These are phyloP conservation scores for Micrasema minimum DNA, from an alignment of 1,140 invertebrate genomes.

Conservation along the genomic window DNA sequence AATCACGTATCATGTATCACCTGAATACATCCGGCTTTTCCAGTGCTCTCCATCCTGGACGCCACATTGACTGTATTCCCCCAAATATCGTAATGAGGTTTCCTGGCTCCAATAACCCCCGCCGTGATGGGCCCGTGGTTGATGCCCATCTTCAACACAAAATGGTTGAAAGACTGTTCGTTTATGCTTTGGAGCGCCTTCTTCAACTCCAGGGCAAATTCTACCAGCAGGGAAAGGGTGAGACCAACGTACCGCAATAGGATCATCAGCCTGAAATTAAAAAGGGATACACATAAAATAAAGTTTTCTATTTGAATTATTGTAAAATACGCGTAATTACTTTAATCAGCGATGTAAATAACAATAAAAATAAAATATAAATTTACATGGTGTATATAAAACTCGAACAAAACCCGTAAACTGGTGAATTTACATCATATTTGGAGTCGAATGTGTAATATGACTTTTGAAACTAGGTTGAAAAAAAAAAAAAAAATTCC, in stretches of 20 bases:
- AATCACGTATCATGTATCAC: too few relatives aligned
- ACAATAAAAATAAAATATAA: too few relatives aligned
- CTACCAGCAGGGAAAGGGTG: constrained; percentile 87
- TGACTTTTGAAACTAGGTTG: too few relatives aligned
- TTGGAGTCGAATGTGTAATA: too few relatives aligned
- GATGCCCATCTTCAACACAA: constrained; percentile 93
- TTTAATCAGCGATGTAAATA: too few relatives aligned
- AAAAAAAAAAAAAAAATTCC: too few relatives aligned
- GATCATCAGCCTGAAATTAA: constrained; percentile 71
- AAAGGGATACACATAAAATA: not conserved
- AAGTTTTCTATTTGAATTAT: not conserved
- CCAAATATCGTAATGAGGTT: constrained; percentile 97
- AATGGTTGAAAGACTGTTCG: constrained; percentile 96
- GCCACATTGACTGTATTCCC: constrained; percentile 97
- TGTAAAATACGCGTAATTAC: not conserved
- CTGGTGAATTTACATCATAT: too few relatives aligned
- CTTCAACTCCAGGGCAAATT: constrained; percentile 91
- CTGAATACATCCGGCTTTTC: constrained; percentile 94
- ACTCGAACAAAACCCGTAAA: too few relatives aligned
- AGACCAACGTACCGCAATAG: constrained; percentile 80
- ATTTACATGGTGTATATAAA: too few relatives aligned
- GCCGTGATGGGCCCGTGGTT: constrained; percentile 96
- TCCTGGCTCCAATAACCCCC: constrained; percentile 92
- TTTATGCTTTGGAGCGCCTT: constrained; percentile 90
- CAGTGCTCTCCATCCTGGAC: constrained; percentile 96